Evolutionary conservation across 2,888 invertebrate genomes (phyloP).

Genomic region (Onthophagus sagittarius): DNA sequence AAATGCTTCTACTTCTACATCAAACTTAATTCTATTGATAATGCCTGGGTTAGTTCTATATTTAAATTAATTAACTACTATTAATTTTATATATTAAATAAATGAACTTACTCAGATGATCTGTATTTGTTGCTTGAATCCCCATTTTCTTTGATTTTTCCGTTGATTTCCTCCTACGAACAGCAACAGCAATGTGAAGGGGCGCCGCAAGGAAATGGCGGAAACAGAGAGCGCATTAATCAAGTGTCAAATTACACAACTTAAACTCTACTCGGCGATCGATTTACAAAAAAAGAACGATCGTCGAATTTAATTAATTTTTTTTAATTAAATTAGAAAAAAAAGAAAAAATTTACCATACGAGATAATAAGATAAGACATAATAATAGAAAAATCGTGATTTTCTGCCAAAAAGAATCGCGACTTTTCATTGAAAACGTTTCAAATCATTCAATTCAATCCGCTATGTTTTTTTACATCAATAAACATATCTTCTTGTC

Average conservation of each 20-base stretch:
- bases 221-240: constrained; percentile 50
- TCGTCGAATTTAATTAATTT: not conserved
- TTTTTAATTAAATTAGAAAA: no score
- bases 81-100: not conserved
- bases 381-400: no score
- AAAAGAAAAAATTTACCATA: not conserved
- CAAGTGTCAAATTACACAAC: constrained; percentile 18
- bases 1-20: no score
- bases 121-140: constrained; percentile 49
- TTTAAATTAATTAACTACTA: no score
- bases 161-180: constrained; percentile 53
- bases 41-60: no score
- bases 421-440: not conserved
- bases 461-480: not conserved
- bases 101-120: constrained; percentile 53
- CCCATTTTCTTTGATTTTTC: constrained; percentile 60
- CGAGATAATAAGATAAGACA: no score
- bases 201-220: constrained; percentile 27
- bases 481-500: not conserved
- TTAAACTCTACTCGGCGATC: not conserved
- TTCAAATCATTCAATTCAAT: not conserved
- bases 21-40: no score
- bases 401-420: not conserved
- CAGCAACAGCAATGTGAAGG: constrained; percentile 49
- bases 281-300: not conserved